Base-by-base conservation (phyloP, 2,797 vertebrate species). In the Uromys caudimaculatus region DNA sequence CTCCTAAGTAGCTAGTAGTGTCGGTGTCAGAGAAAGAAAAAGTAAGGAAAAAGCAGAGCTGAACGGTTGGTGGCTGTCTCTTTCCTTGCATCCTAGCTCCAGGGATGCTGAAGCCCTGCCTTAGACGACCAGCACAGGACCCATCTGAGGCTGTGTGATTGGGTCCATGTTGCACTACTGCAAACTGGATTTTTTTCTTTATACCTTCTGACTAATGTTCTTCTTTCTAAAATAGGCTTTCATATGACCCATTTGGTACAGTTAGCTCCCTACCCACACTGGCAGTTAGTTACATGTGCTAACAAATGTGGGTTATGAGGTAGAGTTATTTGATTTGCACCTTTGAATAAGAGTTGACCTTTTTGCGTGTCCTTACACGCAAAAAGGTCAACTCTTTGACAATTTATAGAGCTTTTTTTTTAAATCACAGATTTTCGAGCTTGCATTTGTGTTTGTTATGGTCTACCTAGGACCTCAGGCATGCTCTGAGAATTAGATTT, bases 401-500 rank as follows among this genome's bases (percentile, higher is more conserved):
- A 38, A 41, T 92, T 94, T 85, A 90, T 12, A 82, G 75, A 75
- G 16, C 9, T 44, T 44, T 44, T 44, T 44, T 85, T 41, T 79
- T 41, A 38, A 62, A n/a, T 6, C 21, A 7, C 71, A 38, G 60
- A 16, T 60, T 82, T 92, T 97, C 64, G 89, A 52, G 54, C 50
- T 67, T 94, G 8, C 1, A 21, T 75, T 93, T 94, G 85, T 93
- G 90, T 86, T 19, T 12, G 8, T 84, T 85, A 81, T 54, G 12
- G 89, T 88, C 32, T 71, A 76, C 62, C 87, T 82, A 88, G 54
- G 50, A 9, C 52, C 92, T 77, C 73, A 96, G 78, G 90, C 14
- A 54, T 82, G 50, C 69, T 94, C 92, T 86, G 60, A 90, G 69
- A 96, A 97, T 92, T 94, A 93, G 52, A 96, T 89, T 97, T 97